phyloP scores from a whole-genome alignment of 2,797 vertebrate species.

The Glyptemys insculpta region DNA sequence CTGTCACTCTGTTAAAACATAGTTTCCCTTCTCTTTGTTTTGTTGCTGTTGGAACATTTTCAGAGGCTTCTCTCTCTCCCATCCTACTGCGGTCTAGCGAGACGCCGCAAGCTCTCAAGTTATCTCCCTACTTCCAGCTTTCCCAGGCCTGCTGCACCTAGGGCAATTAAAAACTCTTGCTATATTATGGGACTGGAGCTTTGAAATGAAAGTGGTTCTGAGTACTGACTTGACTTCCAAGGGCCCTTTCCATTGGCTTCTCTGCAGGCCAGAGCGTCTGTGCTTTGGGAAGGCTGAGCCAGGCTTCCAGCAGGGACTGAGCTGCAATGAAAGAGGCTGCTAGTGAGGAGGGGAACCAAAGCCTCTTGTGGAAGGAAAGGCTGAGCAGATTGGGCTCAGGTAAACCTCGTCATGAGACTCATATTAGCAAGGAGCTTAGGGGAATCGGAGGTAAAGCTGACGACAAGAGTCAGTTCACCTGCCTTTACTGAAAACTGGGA shows the following conservation, averaged over 20 bases:
- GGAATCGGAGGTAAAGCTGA: slow-evolving; percentile 20
- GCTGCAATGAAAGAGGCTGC: not conserved
- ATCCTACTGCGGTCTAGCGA: rapidly evolving
- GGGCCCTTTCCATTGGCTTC: not conserved
- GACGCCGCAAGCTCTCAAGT: not conserved
- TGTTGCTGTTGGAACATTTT: not conserved
- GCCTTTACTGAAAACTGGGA: rapidly evolving
- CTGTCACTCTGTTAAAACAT: not conserved
- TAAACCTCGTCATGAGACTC: not conserved
- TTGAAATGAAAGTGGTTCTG: rapidly evolving
- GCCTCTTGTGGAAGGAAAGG: not conserved
- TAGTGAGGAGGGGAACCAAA: rapidly evolving
- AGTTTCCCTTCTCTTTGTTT: not conserved
- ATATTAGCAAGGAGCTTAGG: not conserved
- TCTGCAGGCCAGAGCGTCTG: not conserved
- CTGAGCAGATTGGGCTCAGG: not conserved
- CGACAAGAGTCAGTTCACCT: not conserved
- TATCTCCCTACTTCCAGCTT: not conserved
- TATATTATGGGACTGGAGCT: not conserved
- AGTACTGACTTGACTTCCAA: not conserved
- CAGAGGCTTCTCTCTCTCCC: not conserved
- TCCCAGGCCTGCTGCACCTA: slow-evolving; percentile 15
- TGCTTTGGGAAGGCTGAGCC: not conserved
- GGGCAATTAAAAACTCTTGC: not conserved
- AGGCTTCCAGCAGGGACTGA: not conserved